phyloP scores from a whole-genome alignment of 2,797 vertebrate species.

The Myotis myotis region DNA sequence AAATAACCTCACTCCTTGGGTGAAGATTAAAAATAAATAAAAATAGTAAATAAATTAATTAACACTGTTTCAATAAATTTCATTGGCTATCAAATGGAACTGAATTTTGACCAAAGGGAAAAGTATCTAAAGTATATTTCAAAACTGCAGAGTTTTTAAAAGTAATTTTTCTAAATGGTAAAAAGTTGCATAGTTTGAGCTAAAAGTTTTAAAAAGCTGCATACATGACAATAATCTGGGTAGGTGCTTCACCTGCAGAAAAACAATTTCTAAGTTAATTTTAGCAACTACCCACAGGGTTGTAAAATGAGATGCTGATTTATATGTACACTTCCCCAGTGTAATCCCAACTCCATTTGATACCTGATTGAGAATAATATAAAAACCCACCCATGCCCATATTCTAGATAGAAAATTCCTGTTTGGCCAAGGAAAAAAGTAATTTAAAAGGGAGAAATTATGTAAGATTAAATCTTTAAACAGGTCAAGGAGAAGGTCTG shows the following conservation, averaged over 20 bases:
- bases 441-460: not conserved
- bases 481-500: not conserved
- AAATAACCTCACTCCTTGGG: too few relatives aligned
- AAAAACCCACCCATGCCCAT: not conserved
- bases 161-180: not conserved
- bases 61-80: not conserved
- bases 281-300: not conserved
- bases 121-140: not conserved
- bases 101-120: not conserved
- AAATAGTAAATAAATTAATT: not conserved
- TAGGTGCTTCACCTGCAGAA: not conserved
- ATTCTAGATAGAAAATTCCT: not conserved
- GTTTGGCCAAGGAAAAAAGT: not conserved
- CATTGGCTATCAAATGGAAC: not conserved
- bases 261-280: constrained; percentile 5
- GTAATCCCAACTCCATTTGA: not conserved
- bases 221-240: not conserved
- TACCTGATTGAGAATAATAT: not conserved
- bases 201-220: not conserved
- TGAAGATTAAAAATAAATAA: too few relatives aligned
- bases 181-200: not conserved
- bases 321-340: not conserved
- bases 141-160: not conserved
- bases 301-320: not conserved
- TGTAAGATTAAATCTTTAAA: not conserved